A percentile compares a stretch with the other conserved stretches of the same genome.
Evolutionary conservation across 2,888 invertebrate genomes (phyloP).

Genomic region (Euzophera pinguis): DNA sequence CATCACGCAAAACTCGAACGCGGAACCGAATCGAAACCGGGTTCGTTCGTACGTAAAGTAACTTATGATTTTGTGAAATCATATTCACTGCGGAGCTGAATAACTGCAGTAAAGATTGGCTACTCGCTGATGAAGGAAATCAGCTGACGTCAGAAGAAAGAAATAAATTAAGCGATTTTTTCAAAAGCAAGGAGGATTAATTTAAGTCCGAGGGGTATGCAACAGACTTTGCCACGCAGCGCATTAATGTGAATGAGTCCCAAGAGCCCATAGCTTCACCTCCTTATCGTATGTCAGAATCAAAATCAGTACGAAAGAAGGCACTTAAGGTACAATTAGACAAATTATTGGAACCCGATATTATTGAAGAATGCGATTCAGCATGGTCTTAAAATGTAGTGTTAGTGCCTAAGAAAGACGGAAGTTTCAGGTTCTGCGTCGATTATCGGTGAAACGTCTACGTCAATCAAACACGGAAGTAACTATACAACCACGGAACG

Average conservation of each 20-base stretch:
- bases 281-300: background rate
- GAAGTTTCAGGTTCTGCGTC: background rate
- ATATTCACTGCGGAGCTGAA: too few species aligned
- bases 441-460: background rate
- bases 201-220: background rate
- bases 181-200: background rate
- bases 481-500: conserved; percentile 46
- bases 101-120: too few species aligned
- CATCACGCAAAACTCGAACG: too few species aligned
- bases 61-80: background rate
- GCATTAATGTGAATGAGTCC: background rate
- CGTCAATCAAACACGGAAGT: too few species aligned
- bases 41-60: background rate
- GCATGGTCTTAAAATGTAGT: too few species aligned
- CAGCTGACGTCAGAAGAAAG: background rate
- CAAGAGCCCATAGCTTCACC: background rate
- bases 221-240: background rate
- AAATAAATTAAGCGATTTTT: background rate
- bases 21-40: too few species aligned
- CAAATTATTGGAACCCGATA: too few species aligned
- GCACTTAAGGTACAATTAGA: background rate
- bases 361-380: background rate
- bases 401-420: background rate
- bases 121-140: background rate
- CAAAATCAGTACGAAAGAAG: background rate